Percentiles rank a stretch among this genome's conserved stretches.
Conservation (phyloP, 2,113 vertebrate species). For the Capreolus pygargus region DNA sequence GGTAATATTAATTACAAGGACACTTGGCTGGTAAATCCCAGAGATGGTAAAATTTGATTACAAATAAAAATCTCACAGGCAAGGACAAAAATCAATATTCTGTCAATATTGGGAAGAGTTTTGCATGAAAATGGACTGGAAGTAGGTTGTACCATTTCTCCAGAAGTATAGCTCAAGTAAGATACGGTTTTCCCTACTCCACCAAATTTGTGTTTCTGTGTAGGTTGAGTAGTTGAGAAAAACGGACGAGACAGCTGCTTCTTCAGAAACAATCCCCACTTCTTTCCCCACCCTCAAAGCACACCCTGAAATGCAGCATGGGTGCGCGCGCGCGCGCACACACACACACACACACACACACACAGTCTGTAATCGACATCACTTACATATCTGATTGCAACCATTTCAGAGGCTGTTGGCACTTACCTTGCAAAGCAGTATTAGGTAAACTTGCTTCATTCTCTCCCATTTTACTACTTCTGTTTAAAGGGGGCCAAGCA, state of each 20-base stretch:
- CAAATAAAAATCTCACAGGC: neutral
- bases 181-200: neutral
- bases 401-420: neutral
- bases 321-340: neutral
- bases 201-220: neutral
- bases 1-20: neutral
- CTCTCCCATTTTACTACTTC: slow-evolving; percentile 81
- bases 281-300: neutral
- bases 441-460: slow-evolving; percentile 72
- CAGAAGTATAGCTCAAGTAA: fast-evolving
- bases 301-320: neutral
- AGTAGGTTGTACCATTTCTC: fast-evolving
- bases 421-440: slow-evolving; percentile 83
- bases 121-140: neutral
- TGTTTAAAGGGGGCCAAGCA: slow-evolving; percentile 38
- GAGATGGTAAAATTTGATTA: neutral
- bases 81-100: neutral
- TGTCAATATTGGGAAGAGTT: neutral
- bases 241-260: neutral
- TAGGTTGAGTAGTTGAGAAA: fast-evolving
- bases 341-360: neutral
- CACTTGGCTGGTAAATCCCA: neutral
- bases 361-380: neutral
- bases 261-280: neutral
- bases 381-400: slow-evolving; percentile 15